Base-by-base conservation (phyloP, 2,797 vertebrate species). In the Leptatherina wallacei region DNA sequence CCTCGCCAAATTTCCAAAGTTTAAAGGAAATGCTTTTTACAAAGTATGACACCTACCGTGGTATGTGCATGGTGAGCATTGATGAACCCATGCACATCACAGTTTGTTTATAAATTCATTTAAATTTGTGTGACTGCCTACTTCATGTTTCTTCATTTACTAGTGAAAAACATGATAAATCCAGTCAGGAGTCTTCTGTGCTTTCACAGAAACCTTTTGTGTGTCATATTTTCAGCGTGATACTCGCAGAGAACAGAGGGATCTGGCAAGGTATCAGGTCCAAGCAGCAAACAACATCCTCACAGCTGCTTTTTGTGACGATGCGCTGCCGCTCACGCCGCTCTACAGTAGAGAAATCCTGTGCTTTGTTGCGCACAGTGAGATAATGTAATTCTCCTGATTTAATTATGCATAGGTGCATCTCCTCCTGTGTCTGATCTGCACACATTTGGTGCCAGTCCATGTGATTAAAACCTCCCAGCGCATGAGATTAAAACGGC, bases 401-500 rank as follows among this genome's bases (percentile, higher is more conserved):
- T 80, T 57, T 79, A 76, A 85, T 84, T 61, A 87, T 65, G 65
- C 65, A 27, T 56, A 42, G 64, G 85, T 79, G 72, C 77, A 73
- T 79, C 68, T 60, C 72, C 61, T 22, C 7, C 47, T 63, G 35
- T 55, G 59, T 83, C 77, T 87, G 68, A 86, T 87, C 59, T 27
- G 16, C 49, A 44, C 66, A 78, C 68, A 47, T 78, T 69, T 71
- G 60, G 29, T 76, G 73, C 73, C 69, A 55, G 68, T 62, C 67
- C 27, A 59, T 70, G 74, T 66, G 81, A 85, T 86, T 85, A 78
- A 73, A 90, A 77, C 71, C 77, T 80, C 70, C 40, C 44, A 36
- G 77, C 80, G 81, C 70, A 58, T 71, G 44, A 82, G 83, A 86
- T 88, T 83, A 85, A 81, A 91, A 58, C 83, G 54, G 61, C 66